Base-by-base conservation (phyloP, 2,797 vertebrate species). In the Takifugu ocellatus region DNA sequence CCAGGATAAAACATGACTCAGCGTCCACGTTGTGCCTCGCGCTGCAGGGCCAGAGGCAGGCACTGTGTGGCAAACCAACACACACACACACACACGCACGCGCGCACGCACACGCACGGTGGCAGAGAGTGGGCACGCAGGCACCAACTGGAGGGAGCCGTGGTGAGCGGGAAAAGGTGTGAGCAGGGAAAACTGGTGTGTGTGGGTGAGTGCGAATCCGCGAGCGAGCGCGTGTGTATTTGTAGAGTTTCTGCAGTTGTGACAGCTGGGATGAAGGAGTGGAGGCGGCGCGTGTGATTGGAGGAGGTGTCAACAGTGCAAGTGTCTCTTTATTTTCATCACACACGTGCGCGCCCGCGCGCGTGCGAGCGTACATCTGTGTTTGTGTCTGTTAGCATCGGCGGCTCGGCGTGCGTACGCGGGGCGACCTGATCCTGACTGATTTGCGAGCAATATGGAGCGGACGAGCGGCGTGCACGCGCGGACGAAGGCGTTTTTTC, bases 191-290 rank as follows among this genome's bases (percentile, higher is more conserved):
- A 46, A 46, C 16, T 46, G 44, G 46, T 84, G 84, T 79, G 81
- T 84, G 85, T 85, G 84, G 83, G 86, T 82, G 83, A 83, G 81
- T 84, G 86, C 76, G 84, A 84, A 82, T 83, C 70, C 76, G 81
- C n/a, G 59, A 84, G 81, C 77, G 79, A 77, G 79, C 72, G 84
- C 49, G 70, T 70, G 84, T 86, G 82, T 87, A 82, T 85, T 81
- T 83, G 85, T 81, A 78, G 82, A 83, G 82, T 79, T 84, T 87
- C 78, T 90, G 88, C 88, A 90, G 88, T 90, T 90, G 88, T 89
- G 88, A 88, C 86, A 89, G 87, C 88, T 89, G 87, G 88, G 85
- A 87, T 86, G 87, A 88, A 81, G 86, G 86, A 88, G 83, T 86
- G 86, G 84, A 87, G 84, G 87, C 84, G 88, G 85, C 66, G 84